phyloP scores from a whole-genome alignment of 1,140 invertebrate genomes.

The Neodiprion virginianus region DNA sequence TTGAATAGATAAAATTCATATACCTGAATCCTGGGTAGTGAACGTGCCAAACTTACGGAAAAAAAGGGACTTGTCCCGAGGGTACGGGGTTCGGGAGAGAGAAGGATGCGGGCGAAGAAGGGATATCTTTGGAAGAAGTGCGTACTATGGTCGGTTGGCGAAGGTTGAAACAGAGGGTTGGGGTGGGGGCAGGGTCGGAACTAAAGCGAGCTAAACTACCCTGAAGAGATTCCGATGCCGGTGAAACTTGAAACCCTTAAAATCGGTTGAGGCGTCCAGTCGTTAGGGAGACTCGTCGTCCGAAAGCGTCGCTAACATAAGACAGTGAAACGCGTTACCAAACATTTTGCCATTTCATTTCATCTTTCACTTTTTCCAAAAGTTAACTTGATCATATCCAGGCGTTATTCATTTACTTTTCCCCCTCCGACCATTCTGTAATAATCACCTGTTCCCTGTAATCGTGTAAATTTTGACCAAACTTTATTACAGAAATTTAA shows the following conservation, averaged over 20 bases:
- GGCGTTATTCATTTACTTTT: not conserved
- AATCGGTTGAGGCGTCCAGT: not conserved
- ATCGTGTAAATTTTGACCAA: not conserved
- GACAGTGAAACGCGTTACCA: not conserved
- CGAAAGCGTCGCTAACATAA: not conserved
- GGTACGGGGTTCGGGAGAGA: constrained; percentile 3
- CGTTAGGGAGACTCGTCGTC: not conserved
- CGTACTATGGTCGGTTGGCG: constrained; percentile 25
- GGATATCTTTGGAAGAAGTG: constrained; percentile 20
- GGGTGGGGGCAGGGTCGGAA: not conserved
- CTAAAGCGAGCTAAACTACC: constrained; percentile 22
- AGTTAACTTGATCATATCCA: not conserved
- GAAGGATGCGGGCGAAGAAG: not conserved
- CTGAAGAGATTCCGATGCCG: constrained; percentile 19
- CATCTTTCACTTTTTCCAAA: not conserved
- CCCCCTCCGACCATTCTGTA: not conserved
- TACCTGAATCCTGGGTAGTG: not conserved
- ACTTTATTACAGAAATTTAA: not conserved
- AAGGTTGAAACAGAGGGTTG: constrained; percentile 29
- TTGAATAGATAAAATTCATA: constrained; percentile 2
- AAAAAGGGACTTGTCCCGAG: not conserved
- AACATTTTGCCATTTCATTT: not conserved
- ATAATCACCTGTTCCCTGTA: not conserved
- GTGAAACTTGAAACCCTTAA: constrained; percentile 3
- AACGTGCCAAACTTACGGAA: not conserved